phyloP scores from a whole-genome alignment of 2,888 invertebrate species.

The Dasysyrphus tricinctus region DNA sequence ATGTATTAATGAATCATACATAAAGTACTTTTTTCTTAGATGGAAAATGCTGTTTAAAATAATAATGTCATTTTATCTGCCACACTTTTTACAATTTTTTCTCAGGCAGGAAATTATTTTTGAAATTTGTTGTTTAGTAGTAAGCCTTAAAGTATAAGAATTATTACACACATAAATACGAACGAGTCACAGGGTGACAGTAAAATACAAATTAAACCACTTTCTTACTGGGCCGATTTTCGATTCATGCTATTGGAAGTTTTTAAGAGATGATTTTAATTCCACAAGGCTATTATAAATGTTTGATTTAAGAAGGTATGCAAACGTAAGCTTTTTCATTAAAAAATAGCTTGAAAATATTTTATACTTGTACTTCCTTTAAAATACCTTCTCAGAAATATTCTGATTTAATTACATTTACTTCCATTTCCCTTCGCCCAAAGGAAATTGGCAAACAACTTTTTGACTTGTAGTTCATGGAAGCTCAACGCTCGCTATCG shows the following conservation, averaged over 20 bases:
- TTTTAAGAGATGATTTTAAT: background rate
- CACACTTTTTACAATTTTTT: too few relatives aligned
- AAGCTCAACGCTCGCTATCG: constrained; percentile 13
- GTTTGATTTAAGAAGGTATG: background rate
- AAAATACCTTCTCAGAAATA: background rate
- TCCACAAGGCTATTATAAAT: background rate
- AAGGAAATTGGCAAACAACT: constrained; percentile 47
- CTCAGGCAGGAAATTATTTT: too few relatives aligned
- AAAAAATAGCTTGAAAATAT: background rate
- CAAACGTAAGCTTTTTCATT: background rate
- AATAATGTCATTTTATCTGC: too few relatives aligned
- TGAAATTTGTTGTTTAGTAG: too few relatives aligned
- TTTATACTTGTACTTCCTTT: constrained; percentile 6
- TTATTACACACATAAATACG: too few relatives aligned
- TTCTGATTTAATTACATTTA: background rate
- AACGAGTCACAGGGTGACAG: too few relatives aligned
- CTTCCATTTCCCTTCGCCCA: constrained; percentile 34
- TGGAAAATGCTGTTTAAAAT: too few relatives aligned
- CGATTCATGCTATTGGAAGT: background rate
- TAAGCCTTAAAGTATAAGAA: too few relatives aligned
- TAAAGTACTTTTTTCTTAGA: too few relatives aligned
- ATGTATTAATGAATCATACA: too few relatives aligned
- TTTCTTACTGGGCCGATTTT: background rate
- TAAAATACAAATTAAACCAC: background rate
- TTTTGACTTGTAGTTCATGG: constrained; percentile 40